These are phyloP conservation scores for Unio delphinus DNA, from an alignment of 2,888 invertebrate genomes.

Conservation along the genomic window DNA sequence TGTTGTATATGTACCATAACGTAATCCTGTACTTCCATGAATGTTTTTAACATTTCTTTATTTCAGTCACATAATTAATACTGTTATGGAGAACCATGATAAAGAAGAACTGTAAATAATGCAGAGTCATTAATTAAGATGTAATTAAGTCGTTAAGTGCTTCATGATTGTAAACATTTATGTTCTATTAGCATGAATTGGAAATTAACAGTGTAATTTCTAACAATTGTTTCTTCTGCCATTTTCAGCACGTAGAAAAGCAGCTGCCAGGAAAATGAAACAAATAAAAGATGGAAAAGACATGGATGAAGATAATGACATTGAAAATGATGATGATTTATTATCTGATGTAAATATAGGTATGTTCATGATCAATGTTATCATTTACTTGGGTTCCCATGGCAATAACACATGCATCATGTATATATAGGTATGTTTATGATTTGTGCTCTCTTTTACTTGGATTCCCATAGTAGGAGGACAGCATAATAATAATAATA, in stretches of 20 bases:
- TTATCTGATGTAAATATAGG: slow-evolving; percentile 51
- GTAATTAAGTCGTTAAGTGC: too few relatives aligned
- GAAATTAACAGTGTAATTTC: too few relatives aligned
- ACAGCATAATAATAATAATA: neutral
- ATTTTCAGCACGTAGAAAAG: slow-evolving; percentile 60
- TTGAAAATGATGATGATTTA: slow-evolving; percentile 58
- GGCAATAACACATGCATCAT: too few relatives aligned
- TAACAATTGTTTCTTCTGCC: neutral
- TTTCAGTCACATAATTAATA: too few relatives aligned
- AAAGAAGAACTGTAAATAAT: too few relatives aligned
- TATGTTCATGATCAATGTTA: slow-evolving; percentile 10
- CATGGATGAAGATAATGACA: slow-evolving; percentile 59
- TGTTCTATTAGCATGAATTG: too few relatives aligned
- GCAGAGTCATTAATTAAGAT: too few relatives aligned
- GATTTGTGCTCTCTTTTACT: neutral
- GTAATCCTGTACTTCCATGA: too few relatives aligned
- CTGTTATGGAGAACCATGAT: too few relatives aligned
- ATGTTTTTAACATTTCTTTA: too few relatives aligned
- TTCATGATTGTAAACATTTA: too few relatives aligned
- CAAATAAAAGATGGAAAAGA: slow-evolving; percentile 61
- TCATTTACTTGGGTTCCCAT: neutral
- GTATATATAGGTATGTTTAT: slow-evolving; percentile 30
- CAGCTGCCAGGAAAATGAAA: slow-evolving; percentile 64
- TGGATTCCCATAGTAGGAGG: neutral
- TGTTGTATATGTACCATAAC: too few relatives aligned